These are phyloP conservation scores for Marronus borbonicus DNA, from an alignment of 2,888 invertebrate genomes.

Conservation along the genomic window DNA sequence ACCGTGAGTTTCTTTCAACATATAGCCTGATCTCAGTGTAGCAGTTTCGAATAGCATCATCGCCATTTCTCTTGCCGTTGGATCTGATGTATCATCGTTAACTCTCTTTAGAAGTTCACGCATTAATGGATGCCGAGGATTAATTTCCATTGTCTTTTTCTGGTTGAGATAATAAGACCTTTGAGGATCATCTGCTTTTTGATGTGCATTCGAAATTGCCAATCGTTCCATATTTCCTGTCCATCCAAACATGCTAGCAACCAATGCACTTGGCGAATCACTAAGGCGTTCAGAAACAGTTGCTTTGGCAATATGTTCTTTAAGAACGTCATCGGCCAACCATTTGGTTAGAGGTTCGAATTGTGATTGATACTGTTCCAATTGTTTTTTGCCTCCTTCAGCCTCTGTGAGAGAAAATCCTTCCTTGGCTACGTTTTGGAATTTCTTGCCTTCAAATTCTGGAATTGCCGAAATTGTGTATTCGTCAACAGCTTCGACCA, in stretches of 20 bases:
- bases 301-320: constrained; percentile 85
- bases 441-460: constrained; percentile 98
- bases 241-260: constrained; percentile 98
- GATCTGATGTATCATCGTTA: constrained; percentile 83
- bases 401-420: constrained; percentile 89
- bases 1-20: constrained; percentile 87
- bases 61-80: constrained; percentile 87
- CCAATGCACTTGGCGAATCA: constrained; percentile 95
- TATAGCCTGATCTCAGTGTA: constrained; percentile 94
- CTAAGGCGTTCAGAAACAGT: constrained; percentile 89
- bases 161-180: constrained; percentile 91
- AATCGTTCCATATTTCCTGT: constrained; percentile 99
- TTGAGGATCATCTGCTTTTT: constrained; percentile 94
- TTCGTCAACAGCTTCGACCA: constrained; percentile 98
- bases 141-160: constrained; percentile 97
- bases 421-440: constrained; percentile 99
- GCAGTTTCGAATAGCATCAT: constrained; percentile 93
- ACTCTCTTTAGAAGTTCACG: constrained; percentile 91
- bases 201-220: constrained; percentile 95
- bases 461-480: constrained; percentile 96
- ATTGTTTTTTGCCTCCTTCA: constrained; percentile 80
- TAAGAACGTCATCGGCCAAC: constrained; percentile 86
- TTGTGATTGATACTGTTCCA: constrained; percentile 82
- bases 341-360: constrained; percentile 94
- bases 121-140: constrained; percentile 97